These are phyloP conservation scores for Micromesistius poutassou DNA, from an alignment of 2,797 vertebrate genomes.

Conservation along the genomic window DNA sequence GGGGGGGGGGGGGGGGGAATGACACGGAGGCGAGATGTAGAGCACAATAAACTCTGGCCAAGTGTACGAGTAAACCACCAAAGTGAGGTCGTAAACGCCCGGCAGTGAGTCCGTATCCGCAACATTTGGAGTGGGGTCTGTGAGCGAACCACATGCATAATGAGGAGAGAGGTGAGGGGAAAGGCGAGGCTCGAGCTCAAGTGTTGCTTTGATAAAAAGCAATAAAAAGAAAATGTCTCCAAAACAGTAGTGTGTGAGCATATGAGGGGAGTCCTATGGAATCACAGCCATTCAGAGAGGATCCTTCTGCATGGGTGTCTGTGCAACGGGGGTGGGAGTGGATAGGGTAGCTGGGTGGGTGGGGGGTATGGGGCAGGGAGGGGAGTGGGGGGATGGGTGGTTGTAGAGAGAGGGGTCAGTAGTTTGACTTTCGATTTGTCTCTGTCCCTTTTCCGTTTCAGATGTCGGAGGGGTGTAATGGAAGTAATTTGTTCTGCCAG, in stretches of 20 bases:
- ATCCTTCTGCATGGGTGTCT: not conserved
- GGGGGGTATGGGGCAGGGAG: not conserved
- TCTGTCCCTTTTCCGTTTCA: constrained; percentile 33
- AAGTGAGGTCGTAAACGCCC: not conserved
- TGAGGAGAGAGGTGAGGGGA: not conserved
- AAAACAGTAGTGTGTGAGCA: not conserved
- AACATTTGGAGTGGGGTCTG: not conserved
- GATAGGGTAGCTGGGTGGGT: constrained; percentile 9
- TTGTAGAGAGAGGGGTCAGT: constrained; percentile 46
- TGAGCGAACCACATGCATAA: not conserved
- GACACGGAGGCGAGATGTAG: not conserved
- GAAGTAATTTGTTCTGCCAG: constrained; percentile 39
- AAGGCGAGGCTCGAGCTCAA: not conserved
- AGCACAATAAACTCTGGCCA: not conserved
- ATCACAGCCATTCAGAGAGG: not conserved
- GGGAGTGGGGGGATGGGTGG: not conserved
- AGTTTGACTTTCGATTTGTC: constrained; percentile 43
- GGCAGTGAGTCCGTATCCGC: not conserved
- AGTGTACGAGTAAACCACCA: not conserved
- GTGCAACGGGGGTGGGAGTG: not conserved
- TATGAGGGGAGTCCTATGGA: not conserved
- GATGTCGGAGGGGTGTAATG: constrained; percentile 42
- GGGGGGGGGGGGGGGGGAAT: not conserved
- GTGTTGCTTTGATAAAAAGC: not conserved
- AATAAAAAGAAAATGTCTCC: not conserved